Conservation (phyloP, 2,797 vertebrate species). For the Gymnocypris eckloni region DNA sequence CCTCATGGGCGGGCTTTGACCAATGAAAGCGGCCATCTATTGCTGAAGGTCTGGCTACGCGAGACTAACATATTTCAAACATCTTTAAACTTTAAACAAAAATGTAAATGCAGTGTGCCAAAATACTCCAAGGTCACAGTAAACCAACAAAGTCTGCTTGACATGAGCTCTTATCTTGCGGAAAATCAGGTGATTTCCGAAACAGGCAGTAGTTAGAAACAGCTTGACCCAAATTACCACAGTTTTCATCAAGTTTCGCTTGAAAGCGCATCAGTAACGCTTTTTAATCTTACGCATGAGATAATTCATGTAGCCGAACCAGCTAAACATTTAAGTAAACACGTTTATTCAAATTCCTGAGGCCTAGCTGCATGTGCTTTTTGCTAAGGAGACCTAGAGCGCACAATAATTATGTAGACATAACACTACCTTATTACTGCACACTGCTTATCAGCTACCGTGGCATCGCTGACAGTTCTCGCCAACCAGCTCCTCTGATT, state of each 20-base stretch:
- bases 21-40: too few relatives aligned
- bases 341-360: not conserved
- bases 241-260: not conserved
- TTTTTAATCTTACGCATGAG: not conserved
- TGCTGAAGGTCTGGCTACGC: too few relatives aligned
- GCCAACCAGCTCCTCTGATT: slow-evolving; percentile 42
- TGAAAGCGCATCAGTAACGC: not conserved
- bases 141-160: not conserved
- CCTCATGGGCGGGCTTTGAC: too few relatives aligned
- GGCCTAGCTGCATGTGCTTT: not conserved
- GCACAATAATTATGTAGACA: slow-evolving; percentile 51
- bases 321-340: slow-evolving; percentile 9
- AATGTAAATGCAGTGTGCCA: slow-evolving; percentile 7
- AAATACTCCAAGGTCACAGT: slow-evolving; percentile 20
- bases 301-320: not conserved
- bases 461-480: slow-evolving; percentile 36
- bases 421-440: slow-evolving; percentile 42
- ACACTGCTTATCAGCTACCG: slow-evolving; percentile 42
- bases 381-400: slow-evolving; percentile 36
- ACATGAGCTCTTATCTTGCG: not conserved
- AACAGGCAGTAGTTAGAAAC: not conserved
- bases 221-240: not conserved
- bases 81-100: slow-evolving; percentile 6
- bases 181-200: not conserved
- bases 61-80: not conserved